Base-by-base conservation (phyloP, 2,888 invertebrate species). In the Mechanitis mazaeus region DNA sequence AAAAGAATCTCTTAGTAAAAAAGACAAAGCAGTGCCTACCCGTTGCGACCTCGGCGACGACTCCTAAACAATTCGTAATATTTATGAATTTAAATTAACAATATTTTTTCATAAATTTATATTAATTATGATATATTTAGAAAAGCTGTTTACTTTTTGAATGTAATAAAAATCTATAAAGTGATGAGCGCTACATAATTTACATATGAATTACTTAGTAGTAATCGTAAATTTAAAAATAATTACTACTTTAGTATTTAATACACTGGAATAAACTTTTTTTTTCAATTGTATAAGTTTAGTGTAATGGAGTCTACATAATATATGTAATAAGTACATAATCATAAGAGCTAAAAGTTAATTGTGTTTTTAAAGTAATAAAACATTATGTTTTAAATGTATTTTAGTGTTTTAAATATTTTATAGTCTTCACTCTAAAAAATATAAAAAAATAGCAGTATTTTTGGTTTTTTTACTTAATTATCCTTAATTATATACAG, bases 21-120 rank as follows among this genome's bases (percentile, higher is more conserved):
- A 71, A 54, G 76, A 75, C 9, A 78, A 75, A 60, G 73, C 74
- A 20, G 61, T 75, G 5, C 83, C 84, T 6, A 76, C 79, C 33
- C 77, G 84, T 47, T 85, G 84, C 64, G 78, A 80, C 56, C 66
- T 82, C 7, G 79, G 72, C 6, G 82, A 81, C 2, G 79, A 81
- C 3, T 55, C 62, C 50, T 74, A 61, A 71, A 64, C 20, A 55
- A 62, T 12, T 61, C 60, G 46, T 46, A 58, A 53, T 58, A 55
- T 50, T 45, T 54, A 58, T 55, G 47, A 46, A 20, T 20, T 12
- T 33, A 20, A 50, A 58, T 45, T 57, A 47, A 57, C 12, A 2
- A 4, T 56, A 56, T 45, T 45, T 56, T 56, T 5, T 56, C 45
- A 56, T 33, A 56, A 50, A 50, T 50, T 31, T 50, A 50, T 31